phyloP scores from a whole-genome alignment of 2,888 invertebrate genomes.

The Macrophya alboannulata region DNA sequence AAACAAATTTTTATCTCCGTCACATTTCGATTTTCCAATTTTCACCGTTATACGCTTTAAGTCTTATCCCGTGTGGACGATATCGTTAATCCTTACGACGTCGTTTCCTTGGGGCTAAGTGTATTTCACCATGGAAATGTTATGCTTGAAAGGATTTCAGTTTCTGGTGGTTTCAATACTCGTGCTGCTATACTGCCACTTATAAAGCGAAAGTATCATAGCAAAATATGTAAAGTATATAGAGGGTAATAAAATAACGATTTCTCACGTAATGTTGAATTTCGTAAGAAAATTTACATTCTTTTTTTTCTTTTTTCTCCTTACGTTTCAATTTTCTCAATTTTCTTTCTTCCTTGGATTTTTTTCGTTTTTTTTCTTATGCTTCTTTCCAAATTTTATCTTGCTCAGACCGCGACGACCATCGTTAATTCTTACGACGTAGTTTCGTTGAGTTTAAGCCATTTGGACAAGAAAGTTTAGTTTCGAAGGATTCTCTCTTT shows the following conservation, averaged over 20 bases:
- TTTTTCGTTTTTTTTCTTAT: neutral
- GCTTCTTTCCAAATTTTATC: conserved; percentile 3
- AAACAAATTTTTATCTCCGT: conserved; percentile 4
- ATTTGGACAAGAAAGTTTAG: conserved; percentile 9
- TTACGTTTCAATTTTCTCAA: conserved; percentile 25
- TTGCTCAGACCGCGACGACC: neutral
- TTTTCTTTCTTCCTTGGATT: neutral
- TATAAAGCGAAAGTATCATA: conserved; percentile 9
- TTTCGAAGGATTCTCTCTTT: conserved; percentile 12
- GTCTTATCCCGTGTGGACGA: conserved; percentile 9
- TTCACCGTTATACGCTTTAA: neutral
- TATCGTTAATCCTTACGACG: conserved; percentile 33
- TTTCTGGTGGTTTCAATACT: conserved; percentile 15
- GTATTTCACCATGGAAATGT: conserved; percentile 37
- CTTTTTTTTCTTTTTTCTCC: neutral
- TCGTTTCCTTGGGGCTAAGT: conserved; percentile 18
- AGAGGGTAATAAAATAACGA: conserved; percentile 31
- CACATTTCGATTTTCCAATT: conserved; percentile 1
- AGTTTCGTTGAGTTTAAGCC: conserved; percentile 6
- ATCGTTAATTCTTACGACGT: conserved; percentile 16
- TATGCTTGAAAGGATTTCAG: neutral
- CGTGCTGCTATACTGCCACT: neutral
- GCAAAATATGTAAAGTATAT: conserved; percentile 29
- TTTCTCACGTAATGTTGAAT: conserved; percentile 18
- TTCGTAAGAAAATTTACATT: neutral